Conservation (phyloP, 2,888 invertebrate species). For the Scaptomyza reducta region DNA sequence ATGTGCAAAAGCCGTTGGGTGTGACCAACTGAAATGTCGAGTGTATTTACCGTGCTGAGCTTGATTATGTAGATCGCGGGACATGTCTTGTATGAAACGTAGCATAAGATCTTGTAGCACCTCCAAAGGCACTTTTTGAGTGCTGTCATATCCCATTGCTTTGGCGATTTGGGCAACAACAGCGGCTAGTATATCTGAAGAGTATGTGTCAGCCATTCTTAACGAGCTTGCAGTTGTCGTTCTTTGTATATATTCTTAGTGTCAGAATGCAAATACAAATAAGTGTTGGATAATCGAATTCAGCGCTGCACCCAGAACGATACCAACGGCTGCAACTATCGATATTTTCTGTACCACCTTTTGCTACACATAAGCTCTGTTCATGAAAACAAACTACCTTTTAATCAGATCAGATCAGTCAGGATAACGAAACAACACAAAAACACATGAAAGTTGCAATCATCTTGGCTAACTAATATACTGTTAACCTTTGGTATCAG, state of each 20-base stretch:
- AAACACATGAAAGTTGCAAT: too few relatives aligned
- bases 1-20: neutral
- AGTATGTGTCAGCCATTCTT: conserved; percentile 85
- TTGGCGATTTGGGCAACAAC: conserved; percentile 96
- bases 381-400: too few relatives aligned
- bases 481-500: too few relatives aligned
- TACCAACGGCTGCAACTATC: neutral
- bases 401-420: too few relatives aligned
- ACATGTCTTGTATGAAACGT: conserved; percentile 91
- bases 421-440: too few relatives aligned
- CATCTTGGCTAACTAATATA: too few relatives aligned
- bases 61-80: conserved; percentile 91
- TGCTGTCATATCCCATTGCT: conserved; percentile 96
- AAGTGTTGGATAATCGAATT: neutral
- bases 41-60: conserved; percentile 91
- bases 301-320: too few relatives aligned
- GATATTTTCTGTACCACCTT: neutral
- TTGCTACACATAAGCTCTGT: neutral
- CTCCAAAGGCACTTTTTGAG: conserved; percentile 94
- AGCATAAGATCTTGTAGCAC: conserved; percentile 94
- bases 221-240: neutral
- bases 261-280: neutral
- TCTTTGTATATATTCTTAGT: neutral
- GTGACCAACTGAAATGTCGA: too few relatives aligned
- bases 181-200: conserved; percentile 90